These are phyloP conservation scores for Stegophylla sp. DNA, from an alignment of 2,888 invertebrate species.

Conservation along the genomic window DNA sequence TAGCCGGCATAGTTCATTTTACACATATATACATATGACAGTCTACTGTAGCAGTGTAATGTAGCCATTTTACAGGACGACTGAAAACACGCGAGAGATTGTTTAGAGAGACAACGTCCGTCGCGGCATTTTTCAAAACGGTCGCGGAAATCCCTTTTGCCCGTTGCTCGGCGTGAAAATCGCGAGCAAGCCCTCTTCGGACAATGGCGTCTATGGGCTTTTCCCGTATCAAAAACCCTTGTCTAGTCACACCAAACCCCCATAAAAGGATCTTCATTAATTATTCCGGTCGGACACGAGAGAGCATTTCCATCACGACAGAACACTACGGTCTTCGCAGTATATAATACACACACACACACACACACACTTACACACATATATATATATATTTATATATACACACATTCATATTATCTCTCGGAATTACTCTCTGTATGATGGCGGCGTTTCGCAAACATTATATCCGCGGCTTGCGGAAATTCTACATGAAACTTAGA, in stretches of 20 bases:
- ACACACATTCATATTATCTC: constrained; percentile 12
- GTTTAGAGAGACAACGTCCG: background rate
- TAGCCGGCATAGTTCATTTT: too few species aligned
- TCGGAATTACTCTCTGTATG: background rate
- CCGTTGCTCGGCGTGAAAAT: constrained; percentile 20
- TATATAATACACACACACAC: background rate
- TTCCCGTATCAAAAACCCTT: constrained; percentile 11
- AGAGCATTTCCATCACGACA: constrained; percentile 35
- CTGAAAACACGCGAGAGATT: background rate
- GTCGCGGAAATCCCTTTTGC: constrained; percentile 22
- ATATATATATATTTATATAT: background rate
- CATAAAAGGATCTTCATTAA: constrained; percentile 42
- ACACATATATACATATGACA: too few species aligned
- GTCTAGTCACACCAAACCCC: constrained; percentile 18
- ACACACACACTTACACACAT: too few species aligned
- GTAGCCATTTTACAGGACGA: too few species aligned
- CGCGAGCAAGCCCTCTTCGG: background rate
- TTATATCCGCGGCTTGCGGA: too few species aligned
- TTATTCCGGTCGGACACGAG: constrained; percentile 44
- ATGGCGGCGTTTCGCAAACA: background rate
- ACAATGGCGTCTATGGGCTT: constrained; percentile 28
- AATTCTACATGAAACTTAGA: too few species aligned
- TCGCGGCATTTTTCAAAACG: constrained; percentile 32
- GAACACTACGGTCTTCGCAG: constrained; percentile 21
- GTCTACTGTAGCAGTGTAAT: too few species aligned